These are phyloP conservation scores for Zele albiditarsus DNA, from an alignment of 2,888 invertebrate species.

Conservation along the genomic window DNA sequence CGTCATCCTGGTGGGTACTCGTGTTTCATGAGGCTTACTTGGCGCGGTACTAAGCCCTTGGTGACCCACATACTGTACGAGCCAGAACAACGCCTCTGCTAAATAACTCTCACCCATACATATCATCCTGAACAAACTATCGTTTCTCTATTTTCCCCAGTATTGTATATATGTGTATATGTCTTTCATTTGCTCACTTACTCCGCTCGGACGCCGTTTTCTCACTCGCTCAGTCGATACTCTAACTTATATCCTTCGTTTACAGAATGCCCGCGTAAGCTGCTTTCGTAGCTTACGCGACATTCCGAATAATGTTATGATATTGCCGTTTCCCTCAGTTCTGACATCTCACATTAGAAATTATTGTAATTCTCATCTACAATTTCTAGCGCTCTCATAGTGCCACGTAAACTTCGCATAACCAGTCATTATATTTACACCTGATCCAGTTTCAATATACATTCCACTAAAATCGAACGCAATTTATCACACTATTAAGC, in stretches of 20 bases:
- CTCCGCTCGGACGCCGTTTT: neutral
- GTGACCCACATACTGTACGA: constrained; percentile 66
- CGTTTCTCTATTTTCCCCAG: neutral
- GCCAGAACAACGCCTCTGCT: constrained; percentile 64
- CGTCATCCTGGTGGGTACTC: constrained; percentile 64
- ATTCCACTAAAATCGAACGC: neutral
- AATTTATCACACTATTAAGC: neutral
- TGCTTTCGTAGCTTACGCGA: constrained; percentile 46
- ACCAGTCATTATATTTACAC: neutral
- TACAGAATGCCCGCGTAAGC: constrained; percentile 49
- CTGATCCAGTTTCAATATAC: neutral
- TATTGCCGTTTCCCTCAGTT: constrained; percentile 17
- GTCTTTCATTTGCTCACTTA: constrained; percentile 23
- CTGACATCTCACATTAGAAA: too few relatives aligned
- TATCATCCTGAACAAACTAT: constrained; percentile 25
- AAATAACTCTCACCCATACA: constrained; percentile 59
- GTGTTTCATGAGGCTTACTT: constrained; percentile 67
- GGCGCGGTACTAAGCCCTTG: constrained; percentile 60
- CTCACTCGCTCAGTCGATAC: constrained; percentile 22
- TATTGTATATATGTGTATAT: neutral
- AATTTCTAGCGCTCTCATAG: too few relatives aligned
- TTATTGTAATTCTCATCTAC: too few relatives aligned
- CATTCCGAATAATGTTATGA: constrained; percentile 45
- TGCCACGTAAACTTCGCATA: too few relatives aligned
- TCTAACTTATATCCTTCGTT: constrained; percentile 36